phyloP scores from a whole-genome alignment of 2,797 vertebrate species.

The Microctenopoma lineatum region DNA sequence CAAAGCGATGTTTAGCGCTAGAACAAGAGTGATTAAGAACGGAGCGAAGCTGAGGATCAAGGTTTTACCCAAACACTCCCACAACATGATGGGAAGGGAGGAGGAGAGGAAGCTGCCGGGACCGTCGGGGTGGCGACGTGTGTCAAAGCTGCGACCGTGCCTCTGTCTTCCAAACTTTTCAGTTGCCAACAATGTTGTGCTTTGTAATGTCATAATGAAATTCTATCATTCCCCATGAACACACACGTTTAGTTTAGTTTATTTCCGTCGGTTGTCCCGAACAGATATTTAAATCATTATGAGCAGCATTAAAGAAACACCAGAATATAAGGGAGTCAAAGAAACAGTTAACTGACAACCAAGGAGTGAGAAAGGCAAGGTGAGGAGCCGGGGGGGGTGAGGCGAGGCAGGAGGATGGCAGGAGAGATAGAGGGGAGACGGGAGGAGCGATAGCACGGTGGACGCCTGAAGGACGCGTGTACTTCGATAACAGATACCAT shows the following conservation, averaged over 20 bases:
- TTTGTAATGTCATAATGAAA: no score
- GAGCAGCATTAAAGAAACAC: no score
- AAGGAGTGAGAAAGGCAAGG: slow-evolving; percentile 58
- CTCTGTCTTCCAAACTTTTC: no score
- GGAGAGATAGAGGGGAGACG: slow-evolving; percentile 75
- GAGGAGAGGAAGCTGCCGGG: slow-evolving; percentile 11
- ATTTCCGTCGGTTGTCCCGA: no score
- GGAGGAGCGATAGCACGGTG: slow-evolving; percentile 74
- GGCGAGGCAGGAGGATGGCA: slow-evolving; percentile 56
- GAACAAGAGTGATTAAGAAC: slow-evolving; percentile 28
- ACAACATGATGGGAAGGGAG: neutral
- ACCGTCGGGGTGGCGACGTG: neutral
- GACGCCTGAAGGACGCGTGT: slow-evolving; percentile 84
- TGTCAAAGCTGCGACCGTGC: no score
- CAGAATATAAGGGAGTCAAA: neutral
- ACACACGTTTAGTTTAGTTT: no score
- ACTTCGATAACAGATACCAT: slow-evolving; percentile 86
- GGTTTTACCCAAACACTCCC: slow-evolving; percentile 19
- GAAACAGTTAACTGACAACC: slow-evolving; percentile 24
- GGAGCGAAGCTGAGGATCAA: slow-evolving; percentile 21
- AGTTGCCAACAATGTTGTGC: no score
- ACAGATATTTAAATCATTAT: no score
- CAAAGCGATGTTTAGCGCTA: slow-evolving; percentile 13
- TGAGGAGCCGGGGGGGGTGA: slow-evolving; percentile 48
- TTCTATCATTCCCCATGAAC: no score